Evolutionary conservation across 30 jellyfish, hydroid and myxozoan species (phyloP), one percentile per base, ranked within the genome.

Genomic region (Sanderia malayensis): DNA sequence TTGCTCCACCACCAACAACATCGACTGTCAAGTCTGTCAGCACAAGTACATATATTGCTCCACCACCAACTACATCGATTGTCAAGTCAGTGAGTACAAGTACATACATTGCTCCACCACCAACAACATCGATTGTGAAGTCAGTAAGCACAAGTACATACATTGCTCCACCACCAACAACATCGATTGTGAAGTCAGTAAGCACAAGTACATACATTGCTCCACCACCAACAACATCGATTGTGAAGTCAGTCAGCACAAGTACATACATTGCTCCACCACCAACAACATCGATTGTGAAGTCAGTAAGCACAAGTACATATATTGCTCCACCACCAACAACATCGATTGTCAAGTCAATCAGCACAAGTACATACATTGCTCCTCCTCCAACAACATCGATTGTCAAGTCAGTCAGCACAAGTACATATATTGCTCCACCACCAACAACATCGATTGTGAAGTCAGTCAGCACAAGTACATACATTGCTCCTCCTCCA

Each of bases 1-100:
- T 37, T 37, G 52, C 52, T 37, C 52, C 52, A 37, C 52, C 52
- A 37, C 52, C 52, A 37, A 37, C 52, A 37, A 37, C 52, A 37
- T 37, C 52, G 13, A 37, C 13, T 37, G 52, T 37, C 10, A 37
- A 6, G 13, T 37, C 52, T 13, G 52, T 37, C 10, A 37, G 52
- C 52, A 37, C 52, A 37, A 37, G 52, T 13, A 4, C 52, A 37
- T 37, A 37, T 37, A 13, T 37, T 37, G 52, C 52, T 37, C 52
- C 52, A 37, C 52, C 52, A 37, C 52, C 52, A 37, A 37, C 52
- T 4, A 37, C 52, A 37, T 37, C 52, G 13, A 37, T 37, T 37
- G 52, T 37, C 10, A 37, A 6, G 13, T 37, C 52, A 6, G 52
- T 37, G 52, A 37, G 52, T 13, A 37, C 52, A 37, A 37, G 52